phyloP scores from a whole-genome alignment of 1,140 invertebrate species.

The Hydropsyche tenuis region DNA sequence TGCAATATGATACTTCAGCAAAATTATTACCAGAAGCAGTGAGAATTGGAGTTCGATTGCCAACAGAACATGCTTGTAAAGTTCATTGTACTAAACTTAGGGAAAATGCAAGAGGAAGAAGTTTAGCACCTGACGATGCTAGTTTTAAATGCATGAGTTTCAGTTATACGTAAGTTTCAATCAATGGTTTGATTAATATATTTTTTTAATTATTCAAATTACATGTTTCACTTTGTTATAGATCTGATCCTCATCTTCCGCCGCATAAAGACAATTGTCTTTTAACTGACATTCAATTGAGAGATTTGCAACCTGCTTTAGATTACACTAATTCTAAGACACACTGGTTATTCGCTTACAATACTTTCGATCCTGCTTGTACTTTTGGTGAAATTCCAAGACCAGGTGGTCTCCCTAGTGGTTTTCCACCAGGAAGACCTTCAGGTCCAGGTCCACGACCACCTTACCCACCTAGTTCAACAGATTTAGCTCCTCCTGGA shows the following conservation, averaged over 20 bases:
- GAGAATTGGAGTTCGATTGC: slow-evolving; percentile 65
- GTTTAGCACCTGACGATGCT: neutral
- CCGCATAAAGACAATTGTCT: slow-evolving; percentile 66
- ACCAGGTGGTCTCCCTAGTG: neutral
- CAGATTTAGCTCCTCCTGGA: neutral
- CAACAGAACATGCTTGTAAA: slow-evolving; percentile 73
- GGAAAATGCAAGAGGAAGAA: neutral
- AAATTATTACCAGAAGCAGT: slow-evolving; percentile 70
- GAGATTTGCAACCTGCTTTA: slow-evolving; percentile 70
- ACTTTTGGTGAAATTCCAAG: slow-evolving; percentile 51
- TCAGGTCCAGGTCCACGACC: neutral
- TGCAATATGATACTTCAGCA: slow-evolving; percentile 74
- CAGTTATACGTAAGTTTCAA: slow-evolving; percentile 46
- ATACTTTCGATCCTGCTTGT: slow-evolving; percentile 61
- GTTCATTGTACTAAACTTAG: slow-evolving; percentile 62
- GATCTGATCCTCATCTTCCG: slow-evolving; percentile 47
- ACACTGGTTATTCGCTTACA: slow-evolving; percentile 71
- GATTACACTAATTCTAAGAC: slow-evolving; percentile 69
- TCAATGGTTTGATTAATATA: no score
- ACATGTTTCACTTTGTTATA: slow-evolving; percentile 16
- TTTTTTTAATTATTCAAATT: no score
- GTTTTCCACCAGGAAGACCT: neutral
- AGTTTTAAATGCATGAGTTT: slow-evolving; percentile 48
- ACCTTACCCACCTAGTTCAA: neutral
- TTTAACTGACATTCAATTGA: slow-evolving; percentile 72